A percentile compares a stretch with the other conserved stretches of the same genome.
phyloP scores from a whole-genome alignment of 35 echinoderm and acorn worm genomes.

The Holothuria glaberrima region DNA sequence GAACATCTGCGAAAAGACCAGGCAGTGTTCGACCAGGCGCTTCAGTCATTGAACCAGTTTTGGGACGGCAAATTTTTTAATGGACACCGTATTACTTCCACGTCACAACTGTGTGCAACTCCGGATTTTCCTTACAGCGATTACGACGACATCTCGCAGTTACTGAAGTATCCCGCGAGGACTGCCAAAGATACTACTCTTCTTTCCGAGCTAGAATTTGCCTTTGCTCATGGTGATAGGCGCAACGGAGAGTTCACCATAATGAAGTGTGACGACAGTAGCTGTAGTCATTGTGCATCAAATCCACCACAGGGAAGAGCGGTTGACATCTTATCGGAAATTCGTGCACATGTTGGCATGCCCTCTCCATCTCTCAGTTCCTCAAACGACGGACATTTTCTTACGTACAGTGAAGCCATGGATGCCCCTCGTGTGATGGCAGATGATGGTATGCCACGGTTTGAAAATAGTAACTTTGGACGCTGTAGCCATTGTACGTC shows the following conservation, averaged over 20 bases:
- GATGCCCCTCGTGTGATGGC: neutral
- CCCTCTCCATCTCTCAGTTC: neutral
- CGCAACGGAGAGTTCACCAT: slow-evolving; percentile 25
- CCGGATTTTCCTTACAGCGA: neutral
- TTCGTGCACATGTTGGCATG: neutral
- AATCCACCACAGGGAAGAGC: neutral
- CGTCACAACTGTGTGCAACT: neutral
- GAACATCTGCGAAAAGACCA: neutral
- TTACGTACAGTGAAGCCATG: neutral
- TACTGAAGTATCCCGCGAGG: too few relatives aligned
- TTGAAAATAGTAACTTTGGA: slow-evolving; percentile 5
- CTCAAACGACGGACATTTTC: neutral
- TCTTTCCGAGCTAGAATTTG: neutral
- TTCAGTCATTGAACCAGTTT: neutral
- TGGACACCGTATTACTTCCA: neutral
- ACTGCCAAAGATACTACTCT: too few relatives aligned
- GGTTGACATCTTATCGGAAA: neutral
- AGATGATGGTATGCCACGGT: neutral
- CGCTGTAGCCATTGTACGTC: neutral
- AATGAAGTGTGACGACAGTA: slow-evolving; percentile 10
- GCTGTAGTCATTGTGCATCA: neutral
- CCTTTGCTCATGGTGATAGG: slow-evolving; percentile 10
- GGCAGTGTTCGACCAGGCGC: neutral
- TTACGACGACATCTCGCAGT: neutral
- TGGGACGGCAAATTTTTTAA: neutral